These are phyloP conservation scores for Delphinapterus leucas DNA, from an alignment of 2,113 vertebrate species.

Conservation along the genomic window DNA sequence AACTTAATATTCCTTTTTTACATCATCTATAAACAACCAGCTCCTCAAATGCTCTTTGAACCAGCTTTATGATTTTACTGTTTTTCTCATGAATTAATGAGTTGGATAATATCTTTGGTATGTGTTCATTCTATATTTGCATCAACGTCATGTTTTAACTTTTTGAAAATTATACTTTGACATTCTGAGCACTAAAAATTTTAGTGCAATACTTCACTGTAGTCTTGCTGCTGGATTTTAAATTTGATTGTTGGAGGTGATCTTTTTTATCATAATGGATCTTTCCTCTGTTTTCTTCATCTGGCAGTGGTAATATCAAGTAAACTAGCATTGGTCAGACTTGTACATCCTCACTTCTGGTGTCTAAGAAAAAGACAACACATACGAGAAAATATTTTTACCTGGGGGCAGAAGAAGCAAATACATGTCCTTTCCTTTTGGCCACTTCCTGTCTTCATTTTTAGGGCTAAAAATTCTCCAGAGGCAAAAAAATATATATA, in stretches of 20 bases:
- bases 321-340: neutral
- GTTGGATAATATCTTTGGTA: neutral
- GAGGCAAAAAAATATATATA: neutral
- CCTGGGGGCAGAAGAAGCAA: neutral
- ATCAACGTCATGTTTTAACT: neutral
- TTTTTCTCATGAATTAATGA: constrained; percentile 31
- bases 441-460: neutral
- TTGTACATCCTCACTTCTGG: neutral
- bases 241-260: neutral
- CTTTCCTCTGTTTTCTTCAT: neutral
- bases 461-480: neutral
- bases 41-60: neutral
- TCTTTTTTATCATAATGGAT: neutral
- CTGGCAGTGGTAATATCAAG: neutral
- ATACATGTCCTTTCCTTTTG: neutral
- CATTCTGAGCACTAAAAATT: neutral
- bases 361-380: neutral
- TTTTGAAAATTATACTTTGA: constrained; percentile 20
- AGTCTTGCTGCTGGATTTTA: neutral
- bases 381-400: neutral
- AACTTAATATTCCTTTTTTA: neutral
- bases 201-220: neutral
- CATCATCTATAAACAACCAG: neutral
- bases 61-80: constrained; percentile 14
- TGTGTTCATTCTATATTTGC: neutral